phyloP scores from a whole-genome alignment of 2,113 vertebrate genomes.

The Leucosticte australis region DNA sequence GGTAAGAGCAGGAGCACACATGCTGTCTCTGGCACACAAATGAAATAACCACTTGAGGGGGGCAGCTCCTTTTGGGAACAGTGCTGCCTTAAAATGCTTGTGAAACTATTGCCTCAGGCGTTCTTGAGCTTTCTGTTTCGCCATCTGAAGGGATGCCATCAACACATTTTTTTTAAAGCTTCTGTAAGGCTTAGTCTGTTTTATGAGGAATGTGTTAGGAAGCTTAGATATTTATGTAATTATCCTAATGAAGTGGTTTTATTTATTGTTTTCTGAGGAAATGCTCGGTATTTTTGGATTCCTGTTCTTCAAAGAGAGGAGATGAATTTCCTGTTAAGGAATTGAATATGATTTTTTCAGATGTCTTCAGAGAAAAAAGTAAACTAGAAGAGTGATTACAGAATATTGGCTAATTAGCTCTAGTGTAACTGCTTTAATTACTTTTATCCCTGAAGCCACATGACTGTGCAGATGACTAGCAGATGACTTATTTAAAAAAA shows the following conservation, averaged over 20 bases:
- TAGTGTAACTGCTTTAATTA: slow-evolving; percentile 71
- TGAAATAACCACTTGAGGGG: not conserved
- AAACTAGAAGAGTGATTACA: slow-evolving; percentile 66
- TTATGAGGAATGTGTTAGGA: slow-evolving; percentile 2
- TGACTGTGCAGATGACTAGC: slow-evolving; percentile 71
- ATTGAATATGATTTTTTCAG: slow-evolving; percentile 41
- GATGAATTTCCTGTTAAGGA: slow-evolving; percentile 46
- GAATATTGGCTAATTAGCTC: slow-evolving; percentile 71
- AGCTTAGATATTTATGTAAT: slow-evolving; percentile 34
- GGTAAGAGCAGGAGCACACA: slow-evolving; percentile 35
- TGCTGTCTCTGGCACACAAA: slow-evolving; percentile 38
- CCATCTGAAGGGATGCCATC: slow-evolving; percentile 51
- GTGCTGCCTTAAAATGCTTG: slow-evolving; percentile 6
- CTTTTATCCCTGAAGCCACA: slow-evolving; percentile 69
- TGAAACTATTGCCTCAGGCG: slow-evolving; percentile 23
- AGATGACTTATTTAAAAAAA: slow-evolving; percentile 67
- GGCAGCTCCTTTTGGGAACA: slow-evolving; percentile 6
- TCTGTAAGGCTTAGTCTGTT: not conserved
- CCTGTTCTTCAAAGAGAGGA: not conserved
- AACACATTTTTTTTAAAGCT: not conserved
- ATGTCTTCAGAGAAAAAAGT: slow-evolving; percentile 64
- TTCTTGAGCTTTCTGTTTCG: slow-evolving; percentile 6
- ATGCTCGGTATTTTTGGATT: slow-evolving; percentile 28
- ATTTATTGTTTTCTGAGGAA: slow-evolving; percentile 56
- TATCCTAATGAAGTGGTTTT: slow-evolving; percentile 46